These are phyloP conservation scores for Crocuta crocuta DNA, from an alignment of 2,113 vertebrate genomes.

Conservation along the genomic window DNA sequence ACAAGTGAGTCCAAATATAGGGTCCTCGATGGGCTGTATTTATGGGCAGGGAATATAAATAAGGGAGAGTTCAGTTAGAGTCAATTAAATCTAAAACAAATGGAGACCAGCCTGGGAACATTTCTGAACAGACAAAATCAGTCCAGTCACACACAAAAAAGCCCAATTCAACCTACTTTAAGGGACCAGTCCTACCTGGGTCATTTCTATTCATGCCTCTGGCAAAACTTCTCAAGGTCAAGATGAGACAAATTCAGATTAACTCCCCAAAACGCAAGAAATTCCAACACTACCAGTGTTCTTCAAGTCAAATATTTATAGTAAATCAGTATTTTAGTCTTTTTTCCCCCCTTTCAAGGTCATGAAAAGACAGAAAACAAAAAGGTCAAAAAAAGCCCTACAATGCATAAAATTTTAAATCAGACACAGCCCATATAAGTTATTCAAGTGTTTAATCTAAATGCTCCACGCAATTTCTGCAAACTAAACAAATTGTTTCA, in stretches of 20 bases:
- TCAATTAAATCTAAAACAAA: background rate
- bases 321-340: background rate
- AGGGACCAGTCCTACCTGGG: background rate
- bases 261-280: background rate
- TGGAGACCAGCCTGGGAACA: background rate
- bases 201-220: background rate
- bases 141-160: background rate
- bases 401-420: background rate
- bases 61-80: background rate
- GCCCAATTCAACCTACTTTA: background rate
- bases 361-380: background rate
- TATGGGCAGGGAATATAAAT: background rate
- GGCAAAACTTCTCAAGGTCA: background rate
- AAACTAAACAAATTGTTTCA: constrained; percentile 8
- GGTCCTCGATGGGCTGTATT: background rate
- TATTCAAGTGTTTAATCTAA: constrained; percentile 13
- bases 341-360: background rate
- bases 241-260: background rate
- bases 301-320: background rate
- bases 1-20: background rate
- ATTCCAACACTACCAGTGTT: background rate
- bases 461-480: background rate
- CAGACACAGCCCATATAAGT: background rate
- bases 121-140: background rate
- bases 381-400: background rate